Percentiles rank a stretch among this genome's conserved stretches.
Conservation (phyloP, 2,797 vertebrate genomes). For the Sitta carolinensis region DNA sequence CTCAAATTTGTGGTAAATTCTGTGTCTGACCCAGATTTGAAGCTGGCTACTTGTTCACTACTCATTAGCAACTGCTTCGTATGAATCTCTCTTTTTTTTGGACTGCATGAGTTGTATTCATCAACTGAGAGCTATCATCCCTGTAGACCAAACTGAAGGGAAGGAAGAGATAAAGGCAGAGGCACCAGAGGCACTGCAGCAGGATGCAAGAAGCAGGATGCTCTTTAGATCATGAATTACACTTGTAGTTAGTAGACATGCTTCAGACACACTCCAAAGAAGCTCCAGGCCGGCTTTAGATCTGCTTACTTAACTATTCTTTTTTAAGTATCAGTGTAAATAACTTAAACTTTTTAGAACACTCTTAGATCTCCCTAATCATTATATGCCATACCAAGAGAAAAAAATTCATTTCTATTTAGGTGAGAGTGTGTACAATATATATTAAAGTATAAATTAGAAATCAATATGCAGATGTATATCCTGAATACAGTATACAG, state of each 20-base stretch:
- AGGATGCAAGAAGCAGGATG: background rate
- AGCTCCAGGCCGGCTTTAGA: background rate
- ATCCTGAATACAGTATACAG: background rate
- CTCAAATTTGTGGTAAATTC: background rate
- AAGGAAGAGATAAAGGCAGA: background rate
- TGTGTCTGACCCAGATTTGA: background rate
- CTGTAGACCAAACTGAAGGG: background rate
- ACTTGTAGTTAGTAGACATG: background rate
- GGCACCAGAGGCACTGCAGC: background rate
- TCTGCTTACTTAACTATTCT: conserved; percentile 8
- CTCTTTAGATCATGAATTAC: background rate
- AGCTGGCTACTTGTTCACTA: background rate
- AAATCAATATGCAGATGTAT: background rate
- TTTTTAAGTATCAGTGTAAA: conserved; percentile 6
- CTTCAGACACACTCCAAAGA: background rate
- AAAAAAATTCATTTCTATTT: background rate
- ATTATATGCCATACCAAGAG: background rate
- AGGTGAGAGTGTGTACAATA: background rate
- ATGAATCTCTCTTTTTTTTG: background rate
- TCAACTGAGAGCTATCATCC: background rate
- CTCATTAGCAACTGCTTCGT: background rate
- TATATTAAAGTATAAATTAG: background rate
- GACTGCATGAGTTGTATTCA: background rate
- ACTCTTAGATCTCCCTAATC: background rate
- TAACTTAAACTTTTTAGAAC: background rate